A percentile compares a stretch with the other conserved stretches of the same genome.
Evolutionary conservation across 2,113 vertebrate genomes (phyloP).

Genomic region (Marmota monax): DNA sequence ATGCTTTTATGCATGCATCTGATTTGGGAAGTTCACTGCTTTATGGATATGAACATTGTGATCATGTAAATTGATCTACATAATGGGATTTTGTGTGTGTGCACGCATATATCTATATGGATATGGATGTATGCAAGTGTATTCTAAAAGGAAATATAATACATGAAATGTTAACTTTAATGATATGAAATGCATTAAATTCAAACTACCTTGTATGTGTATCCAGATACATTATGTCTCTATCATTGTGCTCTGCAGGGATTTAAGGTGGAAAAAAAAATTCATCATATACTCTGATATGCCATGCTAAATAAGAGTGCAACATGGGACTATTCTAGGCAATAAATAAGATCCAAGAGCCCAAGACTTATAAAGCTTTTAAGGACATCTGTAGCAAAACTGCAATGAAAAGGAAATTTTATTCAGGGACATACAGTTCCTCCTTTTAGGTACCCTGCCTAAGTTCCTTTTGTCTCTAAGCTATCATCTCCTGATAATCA

Average conservation of each 20-base stretch:
- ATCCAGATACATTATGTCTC: constrained; percentile 78
- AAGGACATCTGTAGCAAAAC: constrained; percentile 32
- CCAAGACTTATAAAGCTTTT: constrained; percentile 56
- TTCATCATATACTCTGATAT: constrained; percentile 58
- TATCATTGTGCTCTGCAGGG: constrained; percentile 73
- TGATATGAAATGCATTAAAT: constrained; percentile 85
- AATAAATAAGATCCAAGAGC: constrained; percentile 67
- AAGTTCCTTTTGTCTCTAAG: constrained; percentile 49
- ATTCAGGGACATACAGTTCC: not conserved
- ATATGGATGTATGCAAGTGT: constrained; percentile 81
- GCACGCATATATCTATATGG: constrained; percentile 81
- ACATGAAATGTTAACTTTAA: constrained; percentile 82
- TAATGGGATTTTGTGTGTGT: constrained; percentile 84
- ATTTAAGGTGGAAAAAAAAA: constrained; percentile 74
- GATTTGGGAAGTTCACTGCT: constrained; percentile 84
- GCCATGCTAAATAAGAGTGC: constrained; percentile 45
- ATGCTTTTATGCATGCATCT: constrained; percentile 84
- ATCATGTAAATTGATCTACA: constrained; percentile 86
- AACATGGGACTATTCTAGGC: constrained; percentile 28
- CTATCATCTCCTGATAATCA: not conserved
- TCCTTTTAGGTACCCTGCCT: not conserved
- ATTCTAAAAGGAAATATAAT: constrained; percentile 82
- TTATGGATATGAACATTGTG: constrained; percentile 85
- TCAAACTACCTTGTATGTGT: constrained; percentile 78
- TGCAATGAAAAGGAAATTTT: constrained; percentile 32